Base-by-base conservation (phyloP, 2,113 vertebrate genomes). In the Esox niger region DNA sequence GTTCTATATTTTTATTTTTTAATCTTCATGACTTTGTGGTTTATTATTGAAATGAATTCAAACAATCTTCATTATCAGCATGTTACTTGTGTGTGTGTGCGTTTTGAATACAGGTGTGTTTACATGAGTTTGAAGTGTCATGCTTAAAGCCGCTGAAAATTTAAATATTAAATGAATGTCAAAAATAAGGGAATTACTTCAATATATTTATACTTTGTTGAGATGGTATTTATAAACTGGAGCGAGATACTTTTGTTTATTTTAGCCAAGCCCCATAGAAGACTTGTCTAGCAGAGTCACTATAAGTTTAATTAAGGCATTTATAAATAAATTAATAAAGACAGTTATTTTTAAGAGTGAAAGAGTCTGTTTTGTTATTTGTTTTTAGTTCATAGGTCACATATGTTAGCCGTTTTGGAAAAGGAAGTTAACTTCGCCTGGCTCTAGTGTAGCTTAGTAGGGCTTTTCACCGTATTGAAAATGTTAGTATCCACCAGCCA, bases 321-420 rank as follows among this genome's bases (percentile, higher is more conserved):
- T 86, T 87, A 84, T 88, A 86, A 86, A 87, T 85, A 78, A 81
- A 73, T 81, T 77, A 92, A 91, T 92, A 92, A 91, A 92, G 80
- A 85, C 79, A 62, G 65, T 82, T 90, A 89, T 91, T 90, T 91
- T 90, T 87, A 82, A 87, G 79, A 87, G 59, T 15, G 31, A 15
- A 64, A 29, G 38, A 43, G 3, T 64, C n/a, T 1, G 20, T 47
- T 26, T 30, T 46, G 10, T 64, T 8, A 20, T 49, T 49, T 59
- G 62, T 64, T 59, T 52, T n/a, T 15, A 38, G 13, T 38, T 13
- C 9, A 38, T 38, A 38, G 1, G 5, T 10, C 17, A 43, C 38
- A 43, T 43, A 15, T 43, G 15, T 15, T 17, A 43, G n/a, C n/a
- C n/a, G n/a, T n/a, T n/a, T n/a, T n/a, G n/a, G n/a, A n/a, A n/a